Percentiles rank a stretch among this genome's conserved stretches.
Conservation (phyloP, 1,140 invertebrate species). For the Drosophila repleta region DNA sequence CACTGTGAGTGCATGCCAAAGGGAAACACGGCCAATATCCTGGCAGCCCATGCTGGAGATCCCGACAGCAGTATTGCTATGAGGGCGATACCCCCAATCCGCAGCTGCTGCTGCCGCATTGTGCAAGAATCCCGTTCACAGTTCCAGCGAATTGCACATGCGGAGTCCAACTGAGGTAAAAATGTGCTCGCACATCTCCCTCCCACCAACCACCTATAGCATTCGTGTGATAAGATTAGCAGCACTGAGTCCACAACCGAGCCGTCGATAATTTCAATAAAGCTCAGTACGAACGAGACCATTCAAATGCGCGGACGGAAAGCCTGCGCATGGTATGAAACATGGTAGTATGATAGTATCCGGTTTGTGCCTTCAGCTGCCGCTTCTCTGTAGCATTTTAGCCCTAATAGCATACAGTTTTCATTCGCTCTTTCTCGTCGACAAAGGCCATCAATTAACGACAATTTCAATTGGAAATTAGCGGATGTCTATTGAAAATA, state of each 20-base stretch:
- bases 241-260: not conserved
- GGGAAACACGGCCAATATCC: slow-evolving; percentile 47
- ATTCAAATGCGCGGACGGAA: slow-evolving; percentile 44
- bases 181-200: not conserved
- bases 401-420: no score
- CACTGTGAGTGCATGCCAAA: slow-evolving; percentile 50
- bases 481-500: no score
- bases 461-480: no score
- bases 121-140: not conserved
- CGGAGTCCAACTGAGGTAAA: not conserved
- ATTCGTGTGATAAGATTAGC: slow-evolving; percentile 35
- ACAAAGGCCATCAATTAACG: no score
- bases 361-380: slow-evolving; percentile 26
- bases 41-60: not conserved
- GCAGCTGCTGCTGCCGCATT: slow-evolving; percentile 24
- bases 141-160: not conserved
- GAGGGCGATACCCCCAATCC: slow-evolving; percentile 1
- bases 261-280: slow-evolving; percentile 5
- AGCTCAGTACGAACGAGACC: slow-evolving; percentile 14
- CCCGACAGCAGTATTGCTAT: not conserved
- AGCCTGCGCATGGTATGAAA: not conserved
- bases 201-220: slow-evolving; percentile 1
- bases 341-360: slow-evolving; percentile 4
- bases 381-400: slow-evolving; percentile 56
- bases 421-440: no score